Conservation (phyloP, 64 coral and sea anemone species). For the Stylophora pistillata region DNA sequence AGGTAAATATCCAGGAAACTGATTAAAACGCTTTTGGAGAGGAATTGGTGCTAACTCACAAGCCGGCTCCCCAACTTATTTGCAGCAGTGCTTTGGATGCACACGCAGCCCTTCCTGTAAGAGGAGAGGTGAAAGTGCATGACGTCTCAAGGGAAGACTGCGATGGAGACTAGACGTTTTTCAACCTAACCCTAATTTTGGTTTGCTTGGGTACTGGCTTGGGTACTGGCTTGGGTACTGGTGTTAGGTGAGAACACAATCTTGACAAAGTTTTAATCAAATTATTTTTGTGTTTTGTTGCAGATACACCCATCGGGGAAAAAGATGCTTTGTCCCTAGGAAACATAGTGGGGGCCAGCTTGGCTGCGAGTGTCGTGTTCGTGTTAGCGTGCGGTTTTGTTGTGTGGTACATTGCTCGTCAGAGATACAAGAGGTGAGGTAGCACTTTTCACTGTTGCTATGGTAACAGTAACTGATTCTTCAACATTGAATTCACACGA, state of each 20-base stretch:
- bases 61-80: too few relatives aligned
- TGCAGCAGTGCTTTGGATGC: too few relatives aligned
- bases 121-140: too few relatives aligned
- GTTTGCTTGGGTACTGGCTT: background rate
- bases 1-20: too few relatives aligned
- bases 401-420: slow-evolving; percentile 75
- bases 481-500: background rate
- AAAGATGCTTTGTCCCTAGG: slow-evolving; percentile 34
- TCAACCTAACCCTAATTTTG: too few relatives aligned
- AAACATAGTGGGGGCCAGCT: slow-evolving; percentile 73
- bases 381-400: slow-evolving; percentile 72
- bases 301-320: background rate
- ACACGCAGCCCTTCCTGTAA: too few relatives aligned
- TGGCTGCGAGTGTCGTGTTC: slow-evolving; percentile 71
- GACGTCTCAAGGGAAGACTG: too few relatives aligned
- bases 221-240: background rate
- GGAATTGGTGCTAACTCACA: too few relatives aligned
- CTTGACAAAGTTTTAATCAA: background rate
- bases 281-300: background rate
- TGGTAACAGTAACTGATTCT: background rate
- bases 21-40: too few relatives aligned
- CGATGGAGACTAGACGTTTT: too few relatives aligned
- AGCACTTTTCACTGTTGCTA: background rate
- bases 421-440: slow-evolving; percentile 49
- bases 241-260: background rate